These are phyloP conservation scores for Bradysia coprophila DNA, from an alignment of 1,140 invertebrate species.

Conservation along the genomic window DNA sequence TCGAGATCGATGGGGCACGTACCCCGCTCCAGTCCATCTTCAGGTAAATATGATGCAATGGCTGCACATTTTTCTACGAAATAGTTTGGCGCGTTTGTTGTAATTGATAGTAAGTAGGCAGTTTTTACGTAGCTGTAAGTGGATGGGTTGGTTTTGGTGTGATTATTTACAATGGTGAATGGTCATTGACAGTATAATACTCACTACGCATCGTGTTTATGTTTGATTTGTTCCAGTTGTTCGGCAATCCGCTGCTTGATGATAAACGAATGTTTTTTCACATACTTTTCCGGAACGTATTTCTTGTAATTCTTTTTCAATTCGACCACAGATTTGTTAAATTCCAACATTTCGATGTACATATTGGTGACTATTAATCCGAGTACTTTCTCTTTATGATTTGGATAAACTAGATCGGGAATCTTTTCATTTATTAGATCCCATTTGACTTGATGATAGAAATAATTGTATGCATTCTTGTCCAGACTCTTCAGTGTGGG, in stretches of 20 bases:
- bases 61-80: slow-evolving; percentile 56
- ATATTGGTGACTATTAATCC: slow-evolving; percentile 73
- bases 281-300: slow-evolving; percentile 59
- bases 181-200: slow-evolving; percentile 10
- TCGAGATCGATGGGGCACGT: slow-evolving; percentile 36
- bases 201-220: slow-evolving; percentile 36
- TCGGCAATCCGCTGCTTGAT: slow-evolving; percentile 52
- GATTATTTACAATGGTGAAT: too few relatives aligned
- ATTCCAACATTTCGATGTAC: slow-evolving; percentile 58
- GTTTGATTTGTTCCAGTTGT: slow-evolving; percentile 37
- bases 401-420: slow-evolving; percentile 53
- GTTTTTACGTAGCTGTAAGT: slow-evolving; percentile 42
- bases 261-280: slow-evolving; percentile 51
- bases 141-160: too few relatives aligned
- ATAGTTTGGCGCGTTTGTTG: slow-evolving; percentile 60
- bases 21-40: slow-evolving; percentile 34
- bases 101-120: slow-evolving; percentile 58
- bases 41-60: slow-evolving; percentile 21
- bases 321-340: slow-evolving; percentile 35
- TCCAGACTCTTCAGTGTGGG: slow-evolving; percentile 45
- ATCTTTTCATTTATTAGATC: slow-evolving; percentile 65
- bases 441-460: slow-evolving; percentile 62
- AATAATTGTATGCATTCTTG: slow-evolving; percentile 58
- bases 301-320: slow-evolving; percentile 60
- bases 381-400: slow-evolving; percentile 50